A percentile compares a stretch with the other conserved stretches of the same genome.
These are phyloP conservation scores for Brachyopa scutellaris DNA, from an alignment of 2,888 invertebrate species.

Conservation along the genomic window DNA sequence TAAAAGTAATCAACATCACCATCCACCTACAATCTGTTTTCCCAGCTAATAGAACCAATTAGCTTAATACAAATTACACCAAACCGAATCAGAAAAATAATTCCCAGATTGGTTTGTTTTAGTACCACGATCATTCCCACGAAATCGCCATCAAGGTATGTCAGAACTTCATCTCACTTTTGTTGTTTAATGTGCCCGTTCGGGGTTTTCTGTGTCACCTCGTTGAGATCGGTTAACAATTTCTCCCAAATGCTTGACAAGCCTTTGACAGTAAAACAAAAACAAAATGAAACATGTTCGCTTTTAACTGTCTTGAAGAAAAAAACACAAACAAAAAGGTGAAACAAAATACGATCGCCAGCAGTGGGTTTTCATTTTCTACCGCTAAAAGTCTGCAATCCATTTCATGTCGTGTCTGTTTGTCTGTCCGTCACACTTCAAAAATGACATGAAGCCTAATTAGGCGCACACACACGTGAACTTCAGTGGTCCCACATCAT, in stretches of 20 bases:
- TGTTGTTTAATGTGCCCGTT: conserved; percentile 12
- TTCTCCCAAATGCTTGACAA: conserved; percentile 66
- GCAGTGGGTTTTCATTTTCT: conserved; percentile 57
- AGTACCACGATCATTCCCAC: conserved; percentile 6
- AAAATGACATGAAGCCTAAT: conserved; percentile 35
- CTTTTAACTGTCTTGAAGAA: conserved; percentile 21
- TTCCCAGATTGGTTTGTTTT: no score
- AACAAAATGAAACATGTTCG: conserved; percentile 20
- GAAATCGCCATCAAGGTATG: conserved; percentile 4
- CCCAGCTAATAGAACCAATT: conserved; percentile 37
- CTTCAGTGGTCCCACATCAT: not conserved
- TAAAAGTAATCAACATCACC: conserved; percentile 12
- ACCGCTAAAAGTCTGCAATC: conserved; percentile 51
- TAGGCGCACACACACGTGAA: not conserved
- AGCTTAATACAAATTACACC: conserved; percentile 11
- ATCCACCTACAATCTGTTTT: not conserved
- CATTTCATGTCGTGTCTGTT: conserved; percentile 36
- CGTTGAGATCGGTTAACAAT: conserved; percentile 68
- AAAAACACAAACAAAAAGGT: not conserved
- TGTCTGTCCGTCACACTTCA: conserved; percentile 50
- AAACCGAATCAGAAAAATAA: no score
- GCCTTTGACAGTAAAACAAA: conserved; percentile 44
- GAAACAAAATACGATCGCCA: conserved; percentile 19
- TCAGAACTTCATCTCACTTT: conserved; percentile 16
- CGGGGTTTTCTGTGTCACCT: conserved; percentile 51